Conservation (phyloP, 2,113 vertebrate species). For the Mormyrus lacerda region DNA sequence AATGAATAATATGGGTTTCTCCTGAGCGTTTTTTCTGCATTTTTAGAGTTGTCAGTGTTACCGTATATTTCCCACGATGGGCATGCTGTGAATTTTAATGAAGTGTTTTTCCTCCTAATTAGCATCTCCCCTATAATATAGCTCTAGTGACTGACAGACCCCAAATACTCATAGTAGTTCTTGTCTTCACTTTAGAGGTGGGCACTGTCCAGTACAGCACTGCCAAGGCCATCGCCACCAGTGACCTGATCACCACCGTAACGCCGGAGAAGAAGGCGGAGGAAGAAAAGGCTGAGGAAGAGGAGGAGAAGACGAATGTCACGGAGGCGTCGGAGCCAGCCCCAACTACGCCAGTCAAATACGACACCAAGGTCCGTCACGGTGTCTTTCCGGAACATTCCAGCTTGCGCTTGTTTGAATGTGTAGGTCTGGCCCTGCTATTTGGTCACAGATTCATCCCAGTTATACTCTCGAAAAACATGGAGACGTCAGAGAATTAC, state of each 20-base stretch:
- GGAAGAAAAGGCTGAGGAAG: constrained; percentile 56
- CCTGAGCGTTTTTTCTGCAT: neutral
- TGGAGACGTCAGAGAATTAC: neutral
- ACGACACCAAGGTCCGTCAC: constrained; percentile 74
- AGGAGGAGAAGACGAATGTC: constrained; percentile 49
- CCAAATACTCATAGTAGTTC: constrained; percentile 81
- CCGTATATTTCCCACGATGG: neutral
- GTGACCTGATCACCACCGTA: constrained; percentile 86
- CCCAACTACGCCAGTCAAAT: constrained; percentile 50
- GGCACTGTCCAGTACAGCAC: constrained; percentile 81
- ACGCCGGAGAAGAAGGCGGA: constrained; percentile 82
- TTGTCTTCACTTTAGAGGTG: constrained; percentile 85
- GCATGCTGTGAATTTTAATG: neutral
- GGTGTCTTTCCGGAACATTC: neutral
- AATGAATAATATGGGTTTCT: neutral
- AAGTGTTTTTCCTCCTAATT: neutral
- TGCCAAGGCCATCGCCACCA: constrained; percentile 80
- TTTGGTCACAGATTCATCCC: neutral
- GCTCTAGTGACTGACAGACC: constrained; percentile 80
- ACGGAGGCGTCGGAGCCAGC: constrained; percentile 58
- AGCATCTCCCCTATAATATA: constrained; percentile 47
- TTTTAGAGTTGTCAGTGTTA: neutral
- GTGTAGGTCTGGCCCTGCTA: neutral
- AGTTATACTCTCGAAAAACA: neutral
- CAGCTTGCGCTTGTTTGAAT: neutral